These are phyloP conservation scores for Thaumetopoea pityocampa DNA, from an alignment of 1,140 invertebrate genomes.

Conservation along the genomic window DNA sequence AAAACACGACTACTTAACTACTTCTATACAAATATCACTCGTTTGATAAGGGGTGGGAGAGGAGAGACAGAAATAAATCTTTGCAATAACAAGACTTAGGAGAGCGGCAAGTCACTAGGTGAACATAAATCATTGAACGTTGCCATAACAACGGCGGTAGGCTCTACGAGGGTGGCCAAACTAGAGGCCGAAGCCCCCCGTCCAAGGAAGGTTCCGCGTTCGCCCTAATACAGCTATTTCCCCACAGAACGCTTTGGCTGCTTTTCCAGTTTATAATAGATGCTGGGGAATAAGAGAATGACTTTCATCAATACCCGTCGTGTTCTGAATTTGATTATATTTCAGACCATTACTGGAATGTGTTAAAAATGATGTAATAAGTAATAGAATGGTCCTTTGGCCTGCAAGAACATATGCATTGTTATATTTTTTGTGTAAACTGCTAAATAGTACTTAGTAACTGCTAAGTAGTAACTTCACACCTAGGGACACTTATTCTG, in stretches of 20 bases:
- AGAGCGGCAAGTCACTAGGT: constrained; percentile 37
- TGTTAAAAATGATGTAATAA: no score
- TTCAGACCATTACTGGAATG: constrained; percentile 9
- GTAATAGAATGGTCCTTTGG: background rate
- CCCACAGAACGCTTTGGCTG: constrained; percentile 41
- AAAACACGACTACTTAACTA: no score
- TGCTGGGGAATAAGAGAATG: constrained; percentile 30
- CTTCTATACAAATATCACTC: no score
- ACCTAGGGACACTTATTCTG: no score
- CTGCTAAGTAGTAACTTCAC: no score
- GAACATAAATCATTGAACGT: constrained; percentile 49
- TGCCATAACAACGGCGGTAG: constrained; percentile 44
- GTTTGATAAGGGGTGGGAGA: no score
- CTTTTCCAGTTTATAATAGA: constrained; percentile 38
- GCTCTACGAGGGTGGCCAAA: constrained; percentile 32
- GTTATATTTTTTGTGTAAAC: no score
- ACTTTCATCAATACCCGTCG: constrained; percentile 32
- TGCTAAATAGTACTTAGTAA: no score
- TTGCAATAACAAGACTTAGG: constrained; percentile 17
- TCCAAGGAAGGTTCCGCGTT: constrained; percentile 34
- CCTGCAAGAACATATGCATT: no score
- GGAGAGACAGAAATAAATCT: constrained; percentile 21
- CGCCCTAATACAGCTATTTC: constrained; percentile 45
- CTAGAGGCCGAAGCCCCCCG: constrained; percentile 25
- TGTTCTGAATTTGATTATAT: constrained; percentile 24